Evolutionary conservation across 2,888 invertebrate species (phyloP).

Genomic region (Bugula neritina): DNA sequence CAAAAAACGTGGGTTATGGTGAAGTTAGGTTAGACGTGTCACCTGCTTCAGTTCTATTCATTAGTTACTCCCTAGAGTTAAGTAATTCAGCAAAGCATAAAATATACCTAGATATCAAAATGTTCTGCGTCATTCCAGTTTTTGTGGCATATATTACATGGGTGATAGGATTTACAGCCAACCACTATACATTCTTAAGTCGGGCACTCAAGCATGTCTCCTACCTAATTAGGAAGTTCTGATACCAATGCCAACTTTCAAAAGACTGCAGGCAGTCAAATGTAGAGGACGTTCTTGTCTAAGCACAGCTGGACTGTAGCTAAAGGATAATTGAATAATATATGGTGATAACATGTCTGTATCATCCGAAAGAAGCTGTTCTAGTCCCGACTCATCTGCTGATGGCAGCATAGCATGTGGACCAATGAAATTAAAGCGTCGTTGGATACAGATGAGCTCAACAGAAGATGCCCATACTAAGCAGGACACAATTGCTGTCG

Average conservation of each 20-base stretch:
- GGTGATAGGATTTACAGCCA: no score
- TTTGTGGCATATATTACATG: no score
- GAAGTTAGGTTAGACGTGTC: no score
- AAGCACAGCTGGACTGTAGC: conserved; percentile 26
- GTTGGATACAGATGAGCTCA: conserved; percentile 27
- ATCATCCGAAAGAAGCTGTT: conserved; percentile 26
- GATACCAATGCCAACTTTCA: background rate
- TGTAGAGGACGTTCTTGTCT: background rate
- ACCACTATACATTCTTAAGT: no score
- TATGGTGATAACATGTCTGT: conserved; percentile 14
- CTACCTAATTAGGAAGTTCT: background rate
- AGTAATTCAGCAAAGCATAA: no score
- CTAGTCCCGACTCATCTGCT: conserved; percentile 53
- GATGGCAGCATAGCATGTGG: conserved; percentile 55
- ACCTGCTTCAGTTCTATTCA: no score
- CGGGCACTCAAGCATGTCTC: conserved; percentile 11
- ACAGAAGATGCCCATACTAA: background rate
- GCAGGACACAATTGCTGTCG: conserved; percentile 10
- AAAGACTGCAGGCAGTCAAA: conserved; percentile 27
- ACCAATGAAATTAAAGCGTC: conserved; percentile 54
- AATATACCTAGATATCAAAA: no score
- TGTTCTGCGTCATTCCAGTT: no score
- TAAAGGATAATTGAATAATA: background rate
- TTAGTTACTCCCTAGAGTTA: no score
- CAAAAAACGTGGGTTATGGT: no score